Conservation (phyloP, 2,113 vertebrate genomes). For the Scomber colias region DNA sequence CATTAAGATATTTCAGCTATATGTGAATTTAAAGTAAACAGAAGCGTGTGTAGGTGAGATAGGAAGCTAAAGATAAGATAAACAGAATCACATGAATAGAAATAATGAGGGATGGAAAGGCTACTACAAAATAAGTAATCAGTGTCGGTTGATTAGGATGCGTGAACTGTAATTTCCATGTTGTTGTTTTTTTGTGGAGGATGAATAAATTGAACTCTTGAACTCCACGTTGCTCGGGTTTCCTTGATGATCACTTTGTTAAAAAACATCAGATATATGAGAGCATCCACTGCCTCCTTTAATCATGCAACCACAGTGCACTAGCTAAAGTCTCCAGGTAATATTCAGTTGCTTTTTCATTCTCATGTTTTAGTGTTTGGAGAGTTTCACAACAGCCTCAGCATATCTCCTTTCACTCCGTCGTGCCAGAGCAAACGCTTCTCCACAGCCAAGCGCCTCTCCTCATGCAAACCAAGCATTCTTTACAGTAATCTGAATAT, state of each 20-base stretch:
- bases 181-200: too few species aligned
- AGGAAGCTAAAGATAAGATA: too few species aligned
- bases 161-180: too few species aligned
- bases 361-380: background rate
- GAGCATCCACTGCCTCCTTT: background rate
- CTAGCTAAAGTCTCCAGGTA: slow-evolving; percentile 6
- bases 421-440: too few species aligned
- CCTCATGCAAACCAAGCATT: background rate
- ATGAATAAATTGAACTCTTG: too few species aligned
- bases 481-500: background rate
- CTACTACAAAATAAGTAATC: too few species aligned
- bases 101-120: too few species aligned
- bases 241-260: background rate
- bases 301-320: background rate
- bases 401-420: background rate
- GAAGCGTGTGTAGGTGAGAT: too few species aligned
- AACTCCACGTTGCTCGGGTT: background rate
- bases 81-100: too few species aligned
- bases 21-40: too few species aligned
- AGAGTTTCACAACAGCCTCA: slow-evolving; percentile 3
- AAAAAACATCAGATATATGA: background rate
- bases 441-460: background rate
- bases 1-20: too few species aligned
- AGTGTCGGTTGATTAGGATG: too few species aligned
- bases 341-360: background rate